Evolutionary conservation across 2,113 vertebrate genomes (phyloP), one percentile per base, ranked within the genome.

Genomic region (Alces alces): DNA sequence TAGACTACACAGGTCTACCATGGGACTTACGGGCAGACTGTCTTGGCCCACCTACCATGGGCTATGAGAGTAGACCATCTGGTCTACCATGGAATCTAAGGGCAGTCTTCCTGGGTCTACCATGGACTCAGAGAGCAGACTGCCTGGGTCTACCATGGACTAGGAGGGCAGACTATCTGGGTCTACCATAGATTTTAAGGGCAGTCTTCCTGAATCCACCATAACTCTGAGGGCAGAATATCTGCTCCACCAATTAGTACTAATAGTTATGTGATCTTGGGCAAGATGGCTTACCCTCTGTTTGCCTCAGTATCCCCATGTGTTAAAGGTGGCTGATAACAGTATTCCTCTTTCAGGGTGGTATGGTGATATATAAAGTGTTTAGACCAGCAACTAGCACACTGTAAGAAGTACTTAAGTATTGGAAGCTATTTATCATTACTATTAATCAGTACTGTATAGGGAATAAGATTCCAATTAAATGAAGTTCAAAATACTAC

Each of bases 401-500:
- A 89, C 3, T 57, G 1, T 50, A 91, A 87, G 8, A 2, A 70
- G 47, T n/a, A 76, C 25, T 30, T 36, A 91, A 96, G 27, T 12
- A 52, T 1, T 50, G 39, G 28, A 78, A 21, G 55, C 57, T 45
- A 73, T 27, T 93, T 33, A 55, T 17, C 28, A 58, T 66, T 47
- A 55, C 14, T 58, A 92, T 28, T 79, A 54, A 54, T 88, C 73
- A 90, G 39, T 76, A 95, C 2, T 5, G 6, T 45, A 73, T 97
- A 76, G 12, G 30, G 15, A 89, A 85, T 88, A 14, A 60, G 80
- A 98, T 89, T 33, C 61, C 50, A 93, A 83, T 83, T 70, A 93
- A 86, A 85, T 88, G 33, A 92, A 93, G 13, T 82, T 95, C n/a
- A 95, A 85, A 97, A 94, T 86, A 60, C 10, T 60, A 7, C 27